phyloP scores from a whole-genome alignment of 2,797 vertebrate genomes.

The Poeciliopsis turneri region DNA sequence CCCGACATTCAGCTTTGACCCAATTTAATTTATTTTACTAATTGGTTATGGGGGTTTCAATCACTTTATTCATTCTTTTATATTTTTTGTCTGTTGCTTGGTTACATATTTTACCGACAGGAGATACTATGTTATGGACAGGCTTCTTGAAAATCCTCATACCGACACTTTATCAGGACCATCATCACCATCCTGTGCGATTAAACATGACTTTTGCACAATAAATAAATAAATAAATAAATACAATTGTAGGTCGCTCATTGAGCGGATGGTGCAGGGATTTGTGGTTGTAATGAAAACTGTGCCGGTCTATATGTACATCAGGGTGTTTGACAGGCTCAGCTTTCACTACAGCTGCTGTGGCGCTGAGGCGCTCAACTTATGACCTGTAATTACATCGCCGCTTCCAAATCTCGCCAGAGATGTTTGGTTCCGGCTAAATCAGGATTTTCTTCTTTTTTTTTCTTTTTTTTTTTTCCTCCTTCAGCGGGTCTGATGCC shows the following conservation, averaged over 20 bases:
- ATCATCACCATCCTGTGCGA: not conserved
- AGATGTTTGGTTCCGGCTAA: conserved; percentile 55
- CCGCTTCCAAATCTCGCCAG: conserved; percentile 59
- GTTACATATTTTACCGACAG: conserved; percentile 54
- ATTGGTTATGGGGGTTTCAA: not conserved
- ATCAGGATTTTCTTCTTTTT: conserved; percentile 50
- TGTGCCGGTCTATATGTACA: conserved; percentile 2
- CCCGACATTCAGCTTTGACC: not conserved
- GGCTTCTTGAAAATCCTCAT: conserved; percentile 17
- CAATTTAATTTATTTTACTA: not conserved
- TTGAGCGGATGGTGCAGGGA: not conserved
- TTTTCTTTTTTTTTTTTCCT: conserved; percentile 21
- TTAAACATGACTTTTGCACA: conserved; percentile 24
- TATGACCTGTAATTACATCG: conserved; percentile 81
- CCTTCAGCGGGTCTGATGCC: conserved; percentile 47
- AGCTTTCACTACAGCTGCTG: conserved; percentile 57
- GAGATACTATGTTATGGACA: conserved; percentile 61
- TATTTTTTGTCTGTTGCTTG: not conserved
- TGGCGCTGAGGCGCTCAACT: conserved; percentile 73
- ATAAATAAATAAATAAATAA: not conserved
- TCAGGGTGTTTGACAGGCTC: conserved; percentile 64
- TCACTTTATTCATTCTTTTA: not conserved
- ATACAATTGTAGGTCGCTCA: not conserved
- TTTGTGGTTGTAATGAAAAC: conserved; percentile 19
- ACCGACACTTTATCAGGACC: not conserved